Conservation (phyloP, 1,140 invertebrate species). For the Sitobion miscanthi region DNA sequence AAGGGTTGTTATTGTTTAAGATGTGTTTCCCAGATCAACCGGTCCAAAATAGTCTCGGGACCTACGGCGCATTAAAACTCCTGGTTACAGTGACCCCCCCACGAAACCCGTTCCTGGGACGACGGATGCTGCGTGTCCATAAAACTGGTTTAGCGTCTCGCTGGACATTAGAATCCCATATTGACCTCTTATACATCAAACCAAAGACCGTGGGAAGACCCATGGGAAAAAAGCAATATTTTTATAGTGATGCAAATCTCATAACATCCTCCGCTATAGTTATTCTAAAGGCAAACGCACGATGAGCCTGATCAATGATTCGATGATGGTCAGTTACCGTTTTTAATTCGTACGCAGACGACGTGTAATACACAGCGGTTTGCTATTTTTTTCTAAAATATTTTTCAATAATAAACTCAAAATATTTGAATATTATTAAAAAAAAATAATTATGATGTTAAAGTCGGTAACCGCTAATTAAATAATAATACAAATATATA, state of each 20-base stretch:
- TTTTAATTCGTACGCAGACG: background rate
- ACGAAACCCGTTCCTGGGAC: slow-evolving; percentile 8
- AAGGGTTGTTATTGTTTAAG: background rate
- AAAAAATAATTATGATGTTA: background rate
- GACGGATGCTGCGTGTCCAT: slow-evolving; percentile 24
- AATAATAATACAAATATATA: background rate
- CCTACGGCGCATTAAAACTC: background rate
- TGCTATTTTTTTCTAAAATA: background rate
- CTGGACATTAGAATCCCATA: background rate
- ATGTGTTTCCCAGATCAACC: slow-evolving; percentile 40
- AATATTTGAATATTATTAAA: background rate
- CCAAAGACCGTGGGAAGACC: slow-evolving; percentile 38
- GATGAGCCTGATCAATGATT: background rate
- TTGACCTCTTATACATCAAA: slow-evolving; percentile 31
- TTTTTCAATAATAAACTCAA: background rate
- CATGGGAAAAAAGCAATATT: background rate
- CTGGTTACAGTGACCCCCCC: too few species aligned
- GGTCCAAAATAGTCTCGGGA: background rate
- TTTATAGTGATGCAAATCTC: background rate
- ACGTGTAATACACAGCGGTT: background rate
- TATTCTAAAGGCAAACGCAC: background rate
- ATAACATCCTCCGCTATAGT: background rate
- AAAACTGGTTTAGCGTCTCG: slow-evolving; percentile 43
- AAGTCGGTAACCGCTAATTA: background rate
- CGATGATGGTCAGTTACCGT: background rate